Evolutionary conservation across 1,140 invertebrate genomes (phyloP).

Genomic region (Drosophila orosa): DNA sequence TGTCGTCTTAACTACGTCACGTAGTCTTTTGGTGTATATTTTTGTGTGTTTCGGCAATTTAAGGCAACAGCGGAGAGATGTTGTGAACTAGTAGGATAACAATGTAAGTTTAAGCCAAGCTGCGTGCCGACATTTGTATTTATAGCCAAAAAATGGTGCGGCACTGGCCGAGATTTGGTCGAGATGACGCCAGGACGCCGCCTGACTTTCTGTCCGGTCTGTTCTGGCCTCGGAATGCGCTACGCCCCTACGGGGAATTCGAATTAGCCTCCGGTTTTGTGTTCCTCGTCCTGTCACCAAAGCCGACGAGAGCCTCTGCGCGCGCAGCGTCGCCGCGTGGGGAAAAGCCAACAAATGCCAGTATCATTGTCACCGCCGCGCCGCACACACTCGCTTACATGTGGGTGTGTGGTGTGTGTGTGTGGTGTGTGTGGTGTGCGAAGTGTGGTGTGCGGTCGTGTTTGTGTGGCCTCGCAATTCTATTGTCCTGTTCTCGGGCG

Average conservation of each 20-base stretch:
- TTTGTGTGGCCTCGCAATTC: slow-evolving; percentile 54
- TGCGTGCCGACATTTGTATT: slow-evolving; percentile 82
- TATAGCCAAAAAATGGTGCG: slow-evolving; percentile 68
- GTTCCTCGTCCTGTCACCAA: slow-evolving; percentile 53
- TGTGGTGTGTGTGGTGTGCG: slow-evolving; percentile 13
- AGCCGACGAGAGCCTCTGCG: slow-evolving; percentile 68
- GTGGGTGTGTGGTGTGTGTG: slow-evolving; percentile 4
- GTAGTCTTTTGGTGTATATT: slow-evolving; percentile 40
- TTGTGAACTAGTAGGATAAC: slow-evolving; percentile 81
- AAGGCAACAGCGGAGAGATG: slow-evolving; percentile 48
- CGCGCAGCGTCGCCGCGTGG: slow-evolving; percentile 57
- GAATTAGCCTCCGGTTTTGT: slow-evolving; percentile 44
- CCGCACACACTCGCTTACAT: slow-evolving; percentile 47
- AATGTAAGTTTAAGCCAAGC: slow-evolving; percentile 80
- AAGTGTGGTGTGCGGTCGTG: slow-evolving; percentile 18
- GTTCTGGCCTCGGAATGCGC: slow-evolving; percentile 66
- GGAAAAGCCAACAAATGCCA: slow-evolving; percentile 40
- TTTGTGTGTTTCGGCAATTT: slow-evolving; percentile 28
- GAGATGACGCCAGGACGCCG: slow-evolving; percentile 68
- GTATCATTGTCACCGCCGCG: slow-evolving; percentile 56
- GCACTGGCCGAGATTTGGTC: slow-evolving; percentile 63
- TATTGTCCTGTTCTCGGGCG: slow-evolving; percentile 49
- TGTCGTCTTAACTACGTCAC: slow-evolving; percentile 61
- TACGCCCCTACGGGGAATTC: slow-evolving; percentile 51
- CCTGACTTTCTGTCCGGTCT: slow-evolving; percentile 24